phyloP scores from a whole-genome alignment of 2,797 vertebrate species.

The Melanotaenia maccullochi region DNA sequence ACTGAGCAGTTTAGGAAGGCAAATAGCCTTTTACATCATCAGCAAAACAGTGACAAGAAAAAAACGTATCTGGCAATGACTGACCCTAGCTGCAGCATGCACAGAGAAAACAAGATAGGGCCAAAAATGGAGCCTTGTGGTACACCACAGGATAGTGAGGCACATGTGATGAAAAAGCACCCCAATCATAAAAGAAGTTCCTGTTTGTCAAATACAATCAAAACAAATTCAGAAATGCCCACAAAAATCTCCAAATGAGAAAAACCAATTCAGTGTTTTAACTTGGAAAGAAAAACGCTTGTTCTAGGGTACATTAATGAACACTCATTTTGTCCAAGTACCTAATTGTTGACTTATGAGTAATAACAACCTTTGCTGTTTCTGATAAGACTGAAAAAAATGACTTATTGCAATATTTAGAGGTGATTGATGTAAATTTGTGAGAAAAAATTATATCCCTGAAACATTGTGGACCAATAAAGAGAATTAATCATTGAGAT shows the following conservation, averaged over 20 bases:
- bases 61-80: too few relatives aligned
- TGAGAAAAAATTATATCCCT: constrained; percentile 23
- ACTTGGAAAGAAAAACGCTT: too few relatives aligned
- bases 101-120: too few relatives aligned
- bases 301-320: too few relatives aligned
- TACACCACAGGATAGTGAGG: too few relatives aligned
- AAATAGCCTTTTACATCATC: too few relatives aligned
- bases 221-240: neutral
- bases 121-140: too few relatives aligned
- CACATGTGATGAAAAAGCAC: neutral
- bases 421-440: constrained; percentile 38
- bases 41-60: too few relatives aligned
- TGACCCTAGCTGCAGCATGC: too few relatives aligned
- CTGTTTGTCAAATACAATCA: neutral
- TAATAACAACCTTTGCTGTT: neutral
- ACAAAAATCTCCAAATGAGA: neutral
- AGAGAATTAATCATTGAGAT: constrained; percentile 34
- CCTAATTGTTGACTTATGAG: neutral
- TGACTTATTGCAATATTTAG: constrained; percentile 7
- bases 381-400: neutral
- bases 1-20: too few relatives aligned
- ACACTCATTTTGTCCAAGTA: too few relatives aligned
- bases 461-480: constrained; percentile 36
- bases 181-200: neutral
- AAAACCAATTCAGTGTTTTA: too few relatives aligned